These are phyloP conservation scores for Tuberolachnus salignus DNA, from an alignment of 2,888 invertebrate species.

Conservation along the genomic window DNA sequence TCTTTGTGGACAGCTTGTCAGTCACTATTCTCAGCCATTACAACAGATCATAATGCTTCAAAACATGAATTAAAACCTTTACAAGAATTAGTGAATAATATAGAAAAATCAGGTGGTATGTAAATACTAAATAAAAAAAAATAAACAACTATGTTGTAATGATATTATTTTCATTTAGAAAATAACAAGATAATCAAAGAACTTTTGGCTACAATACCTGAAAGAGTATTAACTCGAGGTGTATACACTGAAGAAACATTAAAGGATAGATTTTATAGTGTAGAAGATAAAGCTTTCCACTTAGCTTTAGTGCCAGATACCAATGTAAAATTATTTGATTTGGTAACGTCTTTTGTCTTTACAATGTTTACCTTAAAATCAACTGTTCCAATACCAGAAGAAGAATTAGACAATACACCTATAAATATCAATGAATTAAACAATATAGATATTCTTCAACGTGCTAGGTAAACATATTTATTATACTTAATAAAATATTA, in stretches of 20 bases:
- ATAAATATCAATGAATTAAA: slow-evolving; percentile 73
- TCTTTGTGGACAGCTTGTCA: slow-evolving; percentile 91
- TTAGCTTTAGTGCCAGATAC: slow-evolving; percentile 86
- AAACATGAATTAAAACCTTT: slow-evolving; percentile 70
- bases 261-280: slow-evolving; percentile 81
- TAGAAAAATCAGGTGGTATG: slow-evolving; percentile 76
- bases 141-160: not conserved
- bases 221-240: slow-evolving; percentile 77
- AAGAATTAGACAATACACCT: slow-evolving; percentile 75
- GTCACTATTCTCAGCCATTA: slow-evolving; percentile 63
- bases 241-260: slow-evolving; percentile 88
- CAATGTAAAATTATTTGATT: slow-evolving; percentile 83
- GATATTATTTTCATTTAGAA: slow-evolving; percentile 65
- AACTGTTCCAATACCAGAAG: slow-evolving; percentile 72
- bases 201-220: slow-evolving; percentile 78
- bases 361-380: slow-evolving; percentile 79
- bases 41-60: slow-evolving; percentile 61
- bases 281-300: slow-evolving; percentile 79
- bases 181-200: slow-evolving; percentile 81
- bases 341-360: slow-evolving; percentile 87
- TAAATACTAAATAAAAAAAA: slow-evolving; percentile 2
- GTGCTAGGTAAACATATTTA: slow-evolving; percentile 71
- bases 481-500: slow-evolving; percentile 61
- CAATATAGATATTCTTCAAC: slow-evolving; percentile 86
- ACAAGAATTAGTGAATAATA: slow-evolving; percentile 73